phyloP scores from a whole-genome alignment of 2,113 vertebrate species.

The Tinamus guttatus region DNA sequence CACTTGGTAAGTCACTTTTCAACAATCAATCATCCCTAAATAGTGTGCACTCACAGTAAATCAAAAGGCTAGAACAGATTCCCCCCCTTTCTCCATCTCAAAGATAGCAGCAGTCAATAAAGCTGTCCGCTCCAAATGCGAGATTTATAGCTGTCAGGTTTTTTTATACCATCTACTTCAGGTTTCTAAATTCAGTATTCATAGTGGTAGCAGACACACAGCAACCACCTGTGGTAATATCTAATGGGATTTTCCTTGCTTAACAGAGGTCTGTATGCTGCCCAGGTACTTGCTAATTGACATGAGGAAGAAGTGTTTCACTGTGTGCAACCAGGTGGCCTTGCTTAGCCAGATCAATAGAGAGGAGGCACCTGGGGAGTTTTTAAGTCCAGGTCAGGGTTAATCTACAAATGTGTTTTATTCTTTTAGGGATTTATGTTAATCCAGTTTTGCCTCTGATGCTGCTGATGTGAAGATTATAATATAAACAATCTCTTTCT shows the following conservation, averaged over 20 bases:
- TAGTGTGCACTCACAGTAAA: constrained; percentile 21
- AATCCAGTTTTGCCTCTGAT: constrained; percentile 55
- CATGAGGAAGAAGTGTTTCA: constrained; percentile 40
- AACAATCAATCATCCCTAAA: constrained; percentile 30
- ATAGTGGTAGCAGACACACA: neutral
- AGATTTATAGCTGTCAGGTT: constrained; percentile 3
- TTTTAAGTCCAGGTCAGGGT: constrained; percentile 39
- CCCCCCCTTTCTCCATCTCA: neutral
- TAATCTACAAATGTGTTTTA: constrained; percentile 61
- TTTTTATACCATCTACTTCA: constrained; percentile 1
- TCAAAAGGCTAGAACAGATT: constrained; percentile 13
- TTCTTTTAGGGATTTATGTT: constrained; percentile 58
- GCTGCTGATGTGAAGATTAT: constrained; percentile 10
- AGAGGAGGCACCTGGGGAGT: constrained; percentile 33
- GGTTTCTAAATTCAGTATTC: constrained; percentile 42
- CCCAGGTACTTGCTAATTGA: constrained; percentile 48
- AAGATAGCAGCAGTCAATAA: constrained; percentile 40
- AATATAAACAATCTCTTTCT: neutral
- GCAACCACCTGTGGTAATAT: neutral
- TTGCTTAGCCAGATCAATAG: constrained; percentile 59
- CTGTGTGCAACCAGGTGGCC: constrained; percentile 12
- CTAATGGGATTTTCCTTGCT: constrained; percentile 16
- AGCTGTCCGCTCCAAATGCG: neutral
- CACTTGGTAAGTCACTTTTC: constrained; percentile 47
- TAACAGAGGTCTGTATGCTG: constrained; percentile 4